Evolutionary conservation across 1,140 invertebrate species (phyloP).

Genomic region (Drosophila lacertosa): DNA sequence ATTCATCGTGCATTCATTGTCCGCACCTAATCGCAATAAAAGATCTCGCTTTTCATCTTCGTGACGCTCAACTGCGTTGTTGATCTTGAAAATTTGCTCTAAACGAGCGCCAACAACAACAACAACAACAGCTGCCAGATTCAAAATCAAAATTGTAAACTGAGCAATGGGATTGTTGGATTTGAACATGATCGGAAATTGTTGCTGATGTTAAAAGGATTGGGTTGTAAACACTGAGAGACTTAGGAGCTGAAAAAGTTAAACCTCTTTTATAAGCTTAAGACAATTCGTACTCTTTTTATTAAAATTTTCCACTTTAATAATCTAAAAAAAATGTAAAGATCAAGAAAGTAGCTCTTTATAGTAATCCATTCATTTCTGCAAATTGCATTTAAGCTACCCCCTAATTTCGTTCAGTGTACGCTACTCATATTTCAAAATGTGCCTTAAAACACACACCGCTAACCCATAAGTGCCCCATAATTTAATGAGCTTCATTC

Average conservation of each 20-base stretch:
- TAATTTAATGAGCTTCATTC: constrained; percentile 80
- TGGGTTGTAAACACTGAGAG: constrained; percentile 15
- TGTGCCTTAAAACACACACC: constrained; percentile 55
- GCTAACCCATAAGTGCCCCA: constrained; percentile 62
- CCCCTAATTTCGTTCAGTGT: constrained; percentile 52
- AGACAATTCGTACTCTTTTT: too few species aligned
- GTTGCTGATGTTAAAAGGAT: constrained; percentile 41
- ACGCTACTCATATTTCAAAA: constrained; percentile 68
- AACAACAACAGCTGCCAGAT: constrained; percentile 42
- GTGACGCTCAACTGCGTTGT: constrained; percentile 77
- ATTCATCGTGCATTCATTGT: constrained; percentile 81
- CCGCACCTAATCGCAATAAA: constrained; percentile 70
- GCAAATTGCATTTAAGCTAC: too few species aligned
- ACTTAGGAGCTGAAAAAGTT: too few species aligned
- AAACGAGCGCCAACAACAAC: constrained; percentile 35
- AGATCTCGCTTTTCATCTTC: constrained; percentile 81
- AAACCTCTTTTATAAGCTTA: too few species aligned
- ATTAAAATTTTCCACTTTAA: too few species aligned
- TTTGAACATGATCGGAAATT: constrained; percentile 57
- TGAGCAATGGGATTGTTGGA: constrained; percentile 48
- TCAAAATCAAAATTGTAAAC: constrained; percentile 62
- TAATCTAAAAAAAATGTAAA: too few species aligned
- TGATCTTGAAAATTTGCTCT: constrained; percentile 75
- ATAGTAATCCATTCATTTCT: too few species aligned
- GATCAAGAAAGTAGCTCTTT: too few species aligned